Evolutionary conservation across 2,113 vertebrate species (phyloP).

Genomic region (Scomber scombrus): DNA sequence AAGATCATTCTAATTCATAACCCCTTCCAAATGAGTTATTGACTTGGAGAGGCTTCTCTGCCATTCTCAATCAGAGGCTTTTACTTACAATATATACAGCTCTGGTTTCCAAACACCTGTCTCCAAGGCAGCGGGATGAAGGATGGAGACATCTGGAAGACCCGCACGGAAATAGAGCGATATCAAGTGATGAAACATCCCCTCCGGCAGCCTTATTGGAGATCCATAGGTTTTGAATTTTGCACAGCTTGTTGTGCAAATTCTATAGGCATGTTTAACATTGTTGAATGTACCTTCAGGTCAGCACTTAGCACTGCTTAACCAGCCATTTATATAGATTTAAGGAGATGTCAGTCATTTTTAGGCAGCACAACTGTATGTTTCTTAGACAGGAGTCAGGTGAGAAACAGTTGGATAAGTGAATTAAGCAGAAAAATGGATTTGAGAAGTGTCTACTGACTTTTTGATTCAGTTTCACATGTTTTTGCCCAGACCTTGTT

Average conservation of each 20-base stretch:
- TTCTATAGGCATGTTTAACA: neutral
- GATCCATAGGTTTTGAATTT: neutral
- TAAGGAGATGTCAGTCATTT: neutral
- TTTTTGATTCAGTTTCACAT: neutral
- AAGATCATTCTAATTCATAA: constrained; percentile 84
- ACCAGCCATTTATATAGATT: neutral
- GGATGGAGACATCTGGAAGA: constrained; percentile 36
- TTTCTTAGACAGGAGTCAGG: no score
- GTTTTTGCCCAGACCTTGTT: neutral
- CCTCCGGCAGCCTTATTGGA: constrained; percentile 2
- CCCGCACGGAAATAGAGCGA: neutral
- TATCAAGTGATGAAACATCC: constrained; percentile 13
- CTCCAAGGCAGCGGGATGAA: constrained; percentile 14
- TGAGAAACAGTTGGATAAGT: no score
- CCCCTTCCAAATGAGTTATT: constrained; percentile 83
- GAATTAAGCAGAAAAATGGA: no score
- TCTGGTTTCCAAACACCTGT: constrained; percentile 45
- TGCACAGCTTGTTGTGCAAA: neutral
- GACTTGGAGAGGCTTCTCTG: constrained; percentile 70
- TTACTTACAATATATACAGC: constrained; percentile 49
- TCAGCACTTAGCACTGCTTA: neutral
- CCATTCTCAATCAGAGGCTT: constrained; percentile 65
- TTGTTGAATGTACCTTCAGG: neutral
- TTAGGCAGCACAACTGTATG: neutral
- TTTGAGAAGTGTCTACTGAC: no score